Conservation (phyloP, 1,140 invertebrate species). For the Platyura marginata region DNA sequence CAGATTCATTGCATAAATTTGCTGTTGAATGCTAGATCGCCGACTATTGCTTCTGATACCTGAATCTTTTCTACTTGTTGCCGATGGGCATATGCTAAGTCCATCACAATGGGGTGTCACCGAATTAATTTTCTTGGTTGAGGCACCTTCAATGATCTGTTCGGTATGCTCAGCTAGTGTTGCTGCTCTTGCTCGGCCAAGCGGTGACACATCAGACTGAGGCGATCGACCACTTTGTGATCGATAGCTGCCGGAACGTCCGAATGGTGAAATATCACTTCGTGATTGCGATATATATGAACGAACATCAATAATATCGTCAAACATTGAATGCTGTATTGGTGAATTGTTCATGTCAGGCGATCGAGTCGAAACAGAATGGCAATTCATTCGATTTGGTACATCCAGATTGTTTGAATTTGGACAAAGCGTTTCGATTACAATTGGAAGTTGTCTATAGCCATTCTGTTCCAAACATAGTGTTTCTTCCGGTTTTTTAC, state of each 20-base stretch:
- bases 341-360: constrained; percentile 14
- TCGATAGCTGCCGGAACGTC: constrained; percentile 37
- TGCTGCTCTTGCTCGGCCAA: constrained; percentile 30
- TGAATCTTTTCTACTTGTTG: constrained; percentile 71
- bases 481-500: not conserved
- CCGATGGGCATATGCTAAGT: constrained; percentile 48
- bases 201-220: constrained; percentile 21
- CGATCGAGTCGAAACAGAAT: constrained; percentile 7
- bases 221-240: constrained; percentile 36
- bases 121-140: not conserved
- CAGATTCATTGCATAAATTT: constrained; percentile 39
- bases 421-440: constrained; percentile 31
- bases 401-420: constrained; percentile 16
- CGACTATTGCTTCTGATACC: constrained; percentile 69
- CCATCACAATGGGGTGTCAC: constrained; percentile 32
- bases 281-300: constrained; percentile 47
- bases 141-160: not conserved
- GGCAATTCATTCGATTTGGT: constrained; percentile 12
- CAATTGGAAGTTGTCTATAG: constrained; percentile 39
- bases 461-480: constrained; percentile 24
- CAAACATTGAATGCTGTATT: constrained; percentile 20
- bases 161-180: constrained; percentile 5
- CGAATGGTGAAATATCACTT: constrained; percentile 42
- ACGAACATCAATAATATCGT: constrained; percentile 41
- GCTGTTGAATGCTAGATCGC: constrained; percentile 65